phyloP scores from a whole-genome alignment of 1,140 invertebrate species.

The Drosophila obscura region DNA sequence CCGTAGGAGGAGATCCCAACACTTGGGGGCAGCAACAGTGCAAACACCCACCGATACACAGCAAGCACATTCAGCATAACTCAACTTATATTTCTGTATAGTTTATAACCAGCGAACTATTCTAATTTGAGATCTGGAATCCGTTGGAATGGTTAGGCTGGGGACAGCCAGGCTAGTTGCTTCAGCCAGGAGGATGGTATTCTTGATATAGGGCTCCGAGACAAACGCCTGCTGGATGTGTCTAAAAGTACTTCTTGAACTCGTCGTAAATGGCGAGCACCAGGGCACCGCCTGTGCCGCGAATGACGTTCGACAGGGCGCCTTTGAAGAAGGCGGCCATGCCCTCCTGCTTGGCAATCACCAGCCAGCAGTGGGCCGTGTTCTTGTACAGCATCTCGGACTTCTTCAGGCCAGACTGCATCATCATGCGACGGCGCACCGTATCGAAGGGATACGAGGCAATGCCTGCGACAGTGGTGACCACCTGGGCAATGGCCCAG shows the following conservation, averaged over 20 bases:
- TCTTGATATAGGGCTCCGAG: background rate
- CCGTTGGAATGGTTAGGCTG: no score
- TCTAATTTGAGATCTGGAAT: no score
- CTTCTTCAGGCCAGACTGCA: constrained; percentile 91
- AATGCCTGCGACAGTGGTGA: constrained; percentile 93
- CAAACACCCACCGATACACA: no score
- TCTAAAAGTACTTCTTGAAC: constrained; percentile 86
- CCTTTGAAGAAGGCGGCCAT: constrained; percentile 91
- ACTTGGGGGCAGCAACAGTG: no score
- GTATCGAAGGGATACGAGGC: constrained; percentile 97
- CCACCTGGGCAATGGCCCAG: constrained; percentile 85
- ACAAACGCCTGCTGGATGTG: background rate
- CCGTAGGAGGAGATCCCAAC: no score
- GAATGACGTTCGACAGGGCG: constrained; percentile 90
- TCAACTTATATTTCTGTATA: no score
- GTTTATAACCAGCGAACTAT: no score
- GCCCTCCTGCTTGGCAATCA: constrained; percentile 90
- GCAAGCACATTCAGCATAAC: no score
- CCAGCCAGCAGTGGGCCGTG: constrained; percentile 90
- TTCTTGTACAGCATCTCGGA: constrained; percentile 91
- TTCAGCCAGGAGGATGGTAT: background rate
- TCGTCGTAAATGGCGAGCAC: constrained; percentile 92
- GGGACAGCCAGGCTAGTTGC: no score
- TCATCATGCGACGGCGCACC: constrained; percentile 96
- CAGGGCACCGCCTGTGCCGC: constrained; percentile 92